Base-by-base conservation (phyloP, 2,797 vertebrate genomes). In the Notolepis coatsorum region DNA sequence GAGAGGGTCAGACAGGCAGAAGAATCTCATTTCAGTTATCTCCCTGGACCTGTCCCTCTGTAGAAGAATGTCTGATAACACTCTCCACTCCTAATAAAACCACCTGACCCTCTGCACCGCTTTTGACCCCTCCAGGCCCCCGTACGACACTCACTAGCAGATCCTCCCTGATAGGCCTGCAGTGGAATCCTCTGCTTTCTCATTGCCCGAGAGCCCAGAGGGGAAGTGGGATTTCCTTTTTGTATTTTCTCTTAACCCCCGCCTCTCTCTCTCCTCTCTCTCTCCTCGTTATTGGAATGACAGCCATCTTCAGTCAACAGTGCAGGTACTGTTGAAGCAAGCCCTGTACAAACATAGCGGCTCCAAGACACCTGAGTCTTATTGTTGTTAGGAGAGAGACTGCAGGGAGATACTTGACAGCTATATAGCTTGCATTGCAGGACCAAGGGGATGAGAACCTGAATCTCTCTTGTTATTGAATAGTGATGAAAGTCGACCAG, bases 31-130 rank as follows among this genome's bases (percentile, higher is more conserved):
- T 85, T 75, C 79, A 86, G 85, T 85, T 84, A 82, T 82, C 71
- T 71, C 65, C 49, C 43, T 47, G 41, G 69, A 61, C 63, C 48
- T 58, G 50, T 83, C 55, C 78, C 46, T 51, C 57, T 80, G 75
- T n/a, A n/a, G n/a, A 88, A 75, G 78, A 80, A 75, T 73, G 73
- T 84, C 80, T 85, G 81, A 86, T 86, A 84, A 86, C 73, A 78
- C 79, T 62, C 79, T 65, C 50, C 59, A 27, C 50, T 68, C n/a
- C 3, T 35, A 35, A 84, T 78, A 83, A 84, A 85, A 80, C 63
- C 61, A 68, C 73, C 73, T 83, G 78, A 81, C 70, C 68, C 72
- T 52, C 25, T 59, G 50, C 73, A 82, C n/a, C n/a, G n/a, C 71
- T 74, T 84, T 62, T 84, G 72, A 81, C 75, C 78, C 76, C 56